phyloP scores from a whole-genome alignment of 2,113 vertebrate species.

The Callopanchax toddi region DNA sequence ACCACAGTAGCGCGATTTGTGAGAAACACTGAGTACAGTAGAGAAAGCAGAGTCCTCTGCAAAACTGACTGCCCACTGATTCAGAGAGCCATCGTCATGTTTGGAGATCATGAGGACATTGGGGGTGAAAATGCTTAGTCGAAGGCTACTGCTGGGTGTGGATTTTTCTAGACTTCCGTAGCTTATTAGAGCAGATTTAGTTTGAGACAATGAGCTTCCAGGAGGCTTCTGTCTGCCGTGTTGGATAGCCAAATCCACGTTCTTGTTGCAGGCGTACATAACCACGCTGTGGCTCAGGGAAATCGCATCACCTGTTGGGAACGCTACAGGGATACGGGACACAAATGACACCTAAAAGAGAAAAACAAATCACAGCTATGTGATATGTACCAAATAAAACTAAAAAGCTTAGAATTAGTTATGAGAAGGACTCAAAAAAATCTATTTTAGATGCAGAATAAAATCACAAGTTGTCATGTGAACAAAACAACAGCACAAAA shows the following conservation, averaged over 20 bases:
- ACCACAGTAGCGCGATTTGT: slow-evolving; percentile 96
- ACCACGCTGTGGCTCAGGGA: slow-evolving; percentile 96
- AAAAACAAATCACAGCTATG: slow-evolving; percentile 6
- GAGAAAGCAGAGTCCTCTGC: slow-evolving; percentile 97
- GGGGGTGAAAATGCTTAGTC: slow-evolving; percentile 96
- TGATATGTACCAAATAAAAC: not conserved
- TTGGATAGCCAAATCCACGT: slow-evolving; percentile 94
- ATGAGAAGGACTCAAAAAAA: not conserved
- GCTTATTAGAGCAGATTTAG: slow-evolving; percentile 88
- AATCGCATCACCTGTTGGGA: slow-evolving; percentile 94
- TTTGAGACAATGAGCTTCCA: slow-evolving; percentile 78
- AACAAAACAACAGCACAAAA: not conserved
- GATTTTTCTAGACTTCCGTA: slow-evolving; percentile 69
- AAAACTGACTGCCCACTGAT: slow-evolving; percentile 98
- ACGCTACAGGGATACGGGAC: slow-evolving; percentile 97
- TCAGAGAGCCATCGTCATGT: slow-evolving; percentile 94
- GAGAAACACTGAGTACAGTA: slow-evolving; percentile 95
- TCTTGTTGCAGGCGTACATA: slow-evolving; percentile 98
- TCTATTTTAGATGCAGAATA: not conserved
- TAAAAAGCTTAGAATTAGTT: not conserved
- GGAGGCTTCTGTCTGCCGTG: slow-evolving; percentile 90
- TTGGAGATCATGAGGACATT: slow-evolving; percentile 99
- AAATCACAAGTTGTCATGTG: not conserved
- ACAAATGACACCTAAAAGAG: slow-evolving; percentile 93
- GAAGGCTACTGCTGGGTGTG: slow-evolving; percentile 81